Conservation (phyloP, 2,888 invertebrate species). For the Amorpha juglandis region DNA sequence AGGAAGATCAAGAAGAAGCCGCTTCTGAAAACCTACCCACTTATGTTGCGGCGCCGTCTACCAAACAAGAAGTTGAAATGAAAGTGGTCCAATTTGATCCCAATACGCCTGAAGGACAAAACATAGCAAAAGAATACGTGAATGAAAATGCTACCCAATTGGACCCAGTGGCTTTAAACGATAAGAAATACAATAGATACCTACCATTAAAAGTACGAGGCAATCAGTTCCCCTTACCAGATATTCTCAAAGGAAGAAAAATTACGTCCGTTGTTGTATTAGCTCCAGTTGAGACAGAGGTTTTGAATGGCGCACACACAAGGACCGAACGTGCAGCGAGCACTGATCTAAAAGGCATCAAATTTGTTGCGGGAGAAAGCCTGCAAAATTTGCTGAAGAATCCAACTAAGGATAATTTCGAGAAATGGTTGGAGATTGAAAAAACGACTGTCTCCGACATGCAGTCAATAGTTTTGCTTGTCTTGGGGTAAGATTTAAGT, state of each 20-base stretch:
- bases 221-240: constrained; percentile 92
- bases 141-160: constrained; percentile 89
- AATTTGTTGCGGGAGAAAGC: constrained; percentile 89
- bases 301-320: constrained; percentile 72
- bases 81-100: constrained; percentile 94
- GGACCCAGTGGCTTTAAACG: constrained; percentile 89
- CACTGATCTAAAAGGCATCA: constrained; percentile 87
- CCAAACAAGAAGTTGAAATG: constrained; percentile 88
- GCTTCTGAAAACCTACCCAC: constrained; percentile 81
- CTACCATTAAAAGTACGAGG: constrained; percentile 93
- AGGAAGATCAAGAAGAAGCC: constrained; percentile 83
- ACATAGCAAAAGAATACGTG: constrained; percentile 89
- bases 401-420: constrained; percentile 90
- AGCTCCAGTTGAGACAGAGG: constrained; percentile 91
- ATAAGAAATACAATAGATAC: constrained; percentile 91
- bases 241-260: constrained; percentile 89
- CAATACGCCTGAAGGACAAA: constrained; percentile 88
- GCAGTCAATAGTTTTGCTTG: constrained; percentile 92
- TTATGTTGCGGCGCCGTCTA: constrained; percentile 62
- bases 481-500: constrained; percentile 87
- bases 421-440: constrained; percentile 91
- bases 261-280: constrained; percentile 94
- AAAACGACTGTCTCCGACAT: constrained; percentile 89
- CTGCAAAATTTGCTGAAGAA: constrained; percentile 90
- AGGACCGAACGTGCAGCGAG: constrained; percentile 83